Evolutionary conservation across 1,140 invertebrate genomes (phyloP).

Genomic region (Rhagoletis zephyria): DNA sequence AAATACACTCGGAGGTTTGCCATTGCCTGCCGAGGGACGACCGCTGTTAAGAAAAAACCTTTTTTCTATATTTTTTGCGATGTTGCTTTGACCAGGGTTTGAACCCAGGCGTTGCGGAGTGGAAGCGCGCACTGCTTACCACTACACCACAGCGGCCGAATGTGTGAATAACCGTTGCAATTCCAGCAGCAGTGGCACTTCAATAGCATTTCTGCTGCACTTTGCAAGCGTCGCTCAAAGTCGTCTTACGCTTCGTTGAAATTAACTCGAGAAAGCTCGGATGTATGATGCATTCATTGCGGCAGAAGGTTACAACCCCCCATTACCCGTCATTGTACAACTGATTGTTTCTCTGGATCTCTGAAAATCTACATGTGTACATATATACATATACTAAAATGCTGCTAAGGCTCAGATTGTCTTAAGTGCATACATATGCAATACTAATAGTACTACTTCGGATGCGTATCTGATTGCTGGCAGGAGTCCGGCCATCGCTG

Average conservation of each 20-base stretch:
- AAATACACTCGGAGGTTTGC: background rate
- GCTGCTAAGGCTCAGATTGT: background rate
- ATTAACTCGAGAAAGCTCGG: constrained; percentile 31
- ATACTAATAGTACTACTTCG: background rate
- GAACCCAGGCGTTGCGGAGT: too few species aligned
- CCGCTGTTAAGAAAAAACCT: too few species aligned
- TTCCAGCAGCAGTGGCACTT: background rate
- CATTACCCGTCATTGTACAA: background rate
- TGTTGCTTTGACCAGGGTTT: too few species aligned
- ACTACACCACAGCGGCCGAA: too few species aligned
- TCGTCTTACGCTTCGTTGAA: constrained; percentile 31
- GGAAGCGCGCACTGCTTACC: too few species aligned
- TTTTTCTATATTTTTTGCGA: too few species aligned
- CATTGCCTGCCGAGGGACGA: too few species aligned
- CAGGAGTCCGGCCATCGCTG: background rate
- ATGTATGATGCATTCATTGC: constrained; percentile 39
- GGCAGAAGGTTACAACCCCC: constrained; percentile 2
- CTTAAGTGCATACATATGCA: background rate
- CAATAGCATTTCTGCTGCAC: constrained; percentile 4
- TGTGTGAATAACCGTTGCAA: background rate
- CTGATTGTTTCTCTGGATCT: background rate
- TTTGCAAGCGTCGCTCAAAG: background rate
- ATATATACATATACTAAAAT: too few species aligned
- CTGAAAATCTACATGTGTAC: too few species aligned
- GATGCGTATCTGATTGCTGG: background rate